A percentile compares a stretch with the other conserved stretches of the same genome.
Conservation (phyloP, 2,113 vertebrate species). For the Thryonomys swinderianus region DNA sequence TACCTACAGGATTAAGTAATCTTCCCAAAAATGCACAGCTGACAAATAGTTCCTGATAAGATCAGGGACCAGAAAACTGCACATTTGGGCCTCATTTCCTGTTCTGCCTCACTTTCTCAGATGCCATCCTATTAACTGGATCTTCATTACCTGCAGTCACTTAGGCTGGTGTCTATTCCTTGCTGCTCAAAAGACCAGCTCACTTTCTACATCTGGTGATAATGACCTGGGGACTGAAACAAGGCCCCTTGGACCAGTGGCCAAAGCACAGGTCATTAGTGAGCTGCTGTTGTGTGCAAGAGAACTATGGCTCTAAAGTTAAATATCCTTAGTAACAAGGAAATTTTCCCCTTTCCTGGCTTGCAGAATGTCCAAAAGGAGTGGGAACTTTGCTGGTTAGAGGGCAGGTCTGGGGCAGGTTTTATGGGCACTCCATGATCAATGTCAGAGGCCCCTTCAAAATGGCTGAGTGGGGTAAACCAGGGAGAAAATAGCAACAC, state of each 20-base stretch:
- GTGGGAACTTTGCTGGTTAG: not conserved
- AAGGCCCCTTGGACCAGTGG: not conserved
- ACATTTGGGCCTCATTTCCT: not conserved
- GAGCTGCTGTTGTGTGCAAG: not conserved
- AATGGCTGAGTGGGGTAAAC: not conserved
- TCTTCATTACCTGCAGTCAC: not conserved
- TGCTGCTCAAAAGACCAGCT: not conserved
- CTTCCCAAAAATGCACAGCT: not conserved
- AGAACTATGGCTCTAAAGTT: not conserved
- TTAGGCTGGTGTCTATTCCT: not conserved
- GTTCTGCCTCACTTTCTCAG: not conserved
- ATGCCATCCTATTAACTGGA: not conserved
- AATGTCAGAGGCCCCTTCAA: slow-evolving; percentile 51
- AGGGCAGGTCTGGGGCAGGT: not conserved
- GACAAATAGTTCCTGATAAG: not conserved
- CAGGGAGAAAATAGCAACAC: slow-evolving; percentile 44
- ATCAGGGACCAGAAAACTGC: not conserved
- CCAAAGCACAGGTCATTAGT: not conserved
- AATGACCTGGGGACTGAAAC: not conserved
- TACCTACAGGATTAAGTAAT: not conserved
- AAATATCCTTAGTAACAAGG: not conserved
- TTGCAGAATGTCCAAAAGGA: not conserved
- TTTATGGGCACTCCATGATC: not conserved
- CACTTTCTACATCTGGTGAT: not conserved
- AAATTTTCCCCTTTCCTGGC: not conserved